Conservation (phyloP, 2,888 invertebrate genomes). For the Hypercompe scribonia region DNA sequence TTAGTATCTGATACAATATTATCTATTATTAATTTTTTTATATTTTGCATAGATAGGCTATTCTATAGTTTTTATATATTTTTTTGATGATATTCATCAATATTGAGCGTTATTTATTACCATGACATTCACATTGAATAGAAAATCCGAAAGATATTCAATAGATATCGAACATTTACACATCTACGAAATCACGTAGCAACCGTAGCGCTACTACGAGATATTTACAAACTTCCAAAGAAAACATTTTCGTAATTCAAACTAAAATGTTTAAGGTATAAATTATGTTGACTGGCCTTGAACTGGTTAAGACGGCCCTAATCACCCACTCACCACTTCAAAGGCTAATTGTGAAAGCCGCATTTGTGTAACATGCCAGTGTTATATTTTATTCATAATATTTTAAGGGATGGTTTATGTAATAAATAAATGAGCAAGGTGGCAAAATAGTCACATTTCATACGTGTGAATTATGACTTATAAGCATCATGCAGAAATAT, state of each 20-base stretch:
- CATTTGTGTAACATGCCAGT: neutral
- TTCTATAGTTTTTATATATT: too few relatives aligned
- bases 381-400: slow-evolving; percentile 5
- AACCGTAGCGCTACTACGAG: neutral
- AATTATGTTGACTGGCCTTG: slow-evolving; percentile 31
- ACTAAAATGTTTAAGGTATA: slow-evolving; percentile 13
- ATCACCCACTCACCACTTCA: slow-evolving; percentile 23
- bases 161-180: neutral
- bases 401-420: neutral
- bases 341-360: slow-evolving; percentile 27
- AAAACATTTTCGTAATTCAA: neutral
- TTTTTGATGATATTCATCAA: too few relatives aligned
- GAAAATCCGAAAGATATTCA: too few relatives aligned
- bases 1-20: too few relatives aligned
- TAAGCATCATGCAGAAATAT: neutral
- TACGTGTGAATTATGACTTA: neutral
- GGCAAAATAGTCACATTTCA: neutral
- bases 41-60: too few relatives aligned
- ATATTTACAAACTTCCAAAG: neutral
- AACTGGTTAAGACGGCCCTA: slow-evolving; percentile 26
- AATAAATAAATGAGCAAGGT: neutral
- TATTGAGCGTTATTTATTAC: too few relatives aligned
- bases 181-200: neutral
- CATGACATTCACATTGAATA: too few relatives aligned
- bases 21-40: too few relatives aligned